Base-by-base conservation (phyloP, 2,797 vertebrate species). In the Amblyraja radiata region DNA sequence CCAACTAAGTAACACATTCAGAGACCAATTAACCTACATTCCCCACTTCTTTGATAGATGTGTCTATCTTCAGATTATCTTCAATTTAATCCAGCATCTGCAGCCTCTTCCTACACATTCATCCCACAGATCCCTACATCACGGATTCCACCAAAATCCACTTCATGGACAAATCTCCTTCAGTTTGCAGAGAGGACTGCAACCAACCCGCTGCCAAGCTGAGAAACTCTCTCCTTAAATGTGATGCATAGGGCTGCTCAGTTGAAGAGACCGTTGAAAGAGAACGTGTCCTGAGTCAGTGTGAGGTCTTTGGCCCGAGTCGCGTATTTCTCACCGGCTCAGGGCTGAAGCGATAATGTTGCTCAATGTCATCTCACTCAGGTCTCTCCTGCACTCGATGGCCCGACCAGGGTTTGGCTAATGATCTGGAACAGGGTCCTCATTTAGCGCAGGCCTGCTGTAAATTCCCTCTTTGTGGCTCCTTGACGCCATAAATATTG, bases 381-480 rank as follows among this genome's bases (percentile, higher is more conserved):
- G 84, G 2, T 28, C 10, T n/a, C 81, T 84, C 28, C 54, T 84
- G 54, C 81, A 14, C 58, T 61, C 25, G 28, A 25, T 61, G 25
- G 54, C 81, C 28, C 25, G 25, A 14, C 58, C 25, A 61, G 25
- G n/a, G 11, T 14, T 54, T 65, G 61, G 6, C 32, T 36, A 88
- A 65, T 88, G 61, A n/a, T 65, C 61, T 16, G 1, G n/a, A 88
- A 84, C 81, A 84, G 54, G 58, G 28, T 84, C 81, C 58, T 61
- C 81, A 88, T 88, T 88, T 88, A 88, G 28, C 28, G 7, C 61
- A 32, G 84, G 8, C 6, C 84, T 88, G 16, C 28, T 32, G 28
- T 88, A 65, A 88, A 88, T 65, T 88, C 84, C 61, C 63, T 84
- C 81, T 88, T 65, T 88, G n/a, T 88, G 84, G 65, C 28, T 88